phyloP scores from a whole-genome alignment of 2,113 vertebrate genomes.

The Forbesichthys agassizii region DNA sequence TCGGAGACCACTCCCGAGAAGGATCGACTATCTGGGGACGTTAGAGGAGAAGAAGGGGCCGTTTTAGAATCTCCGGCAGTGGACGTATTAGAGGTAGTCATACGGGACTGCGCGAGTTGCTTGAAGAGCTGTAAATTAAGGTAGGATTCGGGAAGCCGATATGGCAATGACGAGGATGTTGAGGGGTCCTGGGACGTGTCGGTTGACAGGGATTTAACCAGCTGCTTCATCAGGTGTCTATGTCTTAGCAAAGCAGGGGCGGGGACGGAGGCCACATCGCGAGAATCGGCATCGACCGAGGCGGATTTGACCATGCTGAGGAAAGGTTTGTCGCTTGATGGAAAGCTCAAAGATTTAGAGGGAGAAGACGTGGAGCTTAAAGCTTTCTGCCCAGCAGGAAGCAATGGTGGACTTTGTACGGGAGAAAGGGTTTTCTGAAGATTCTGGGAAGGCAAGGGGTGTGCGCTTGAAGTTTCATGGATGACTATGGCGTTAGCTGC shows the following conservation, averaged over 20 bases:
- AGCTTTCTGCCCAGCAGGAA: slow-evolving; percentile 78
- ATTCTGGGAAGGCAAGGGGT: slow-evolving; percentile 29
- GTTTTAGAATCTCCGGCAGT: slow-evolving; percentile 89
- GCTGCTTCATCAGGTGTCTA: slow-evolving; percentile 89
- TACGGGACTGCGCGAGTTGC: slow-evolving; percentile 90
- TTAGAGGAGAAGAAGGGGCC: slow-evolving; percentile 88
- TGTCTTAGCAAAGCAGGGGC: slow-evolving; percentile 76
- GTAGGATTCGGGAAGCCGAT: slow-evolving; percentile 84
- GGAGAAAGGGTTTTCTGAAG: slow-evolving; percentile 25
- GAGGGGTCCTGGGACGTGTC: slow-evolving; percentile 86
- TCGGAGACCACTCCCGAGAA: slow-evolving; percentile 95
- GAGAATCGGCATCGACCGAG: slow-evolving; percentile 88
- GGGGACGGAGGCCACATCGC: slow-evolving; percentile 74
- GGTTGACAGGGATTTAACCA: slow-evolving; percentile 95
- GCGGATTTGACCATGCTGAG: slow-evolving; percentile 87
- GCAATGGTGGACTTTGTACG: slow-evolving; percentile 61
- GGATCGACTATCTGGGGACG: slow-evolving; percentile 89
- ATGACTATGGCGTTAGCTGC: slow-evolving; percentile 64
- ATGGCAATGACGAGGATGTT: slow-evolving; percentile 49
- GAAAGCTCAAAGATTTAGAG: slow-evolving; percentile 79
- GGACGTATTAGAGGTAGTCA: slow-evolving; percentile 42
- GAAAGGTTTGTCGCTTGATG: slow-evolving; percentile 82
- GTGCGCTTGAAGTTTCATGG: slow-evolving; percentile 71
- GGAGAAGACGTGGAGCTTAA: slow-evolving; percentile 78
- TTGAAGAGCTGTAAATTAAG: slow-evolving; percentile 96